Percentiles rank a stretch among this genome's conserved stretches.
Evolutionary conservation across 2,113 vertebrate genomes (phyloP).

Genomic region (Rhizomys pruinosus): DNA sequence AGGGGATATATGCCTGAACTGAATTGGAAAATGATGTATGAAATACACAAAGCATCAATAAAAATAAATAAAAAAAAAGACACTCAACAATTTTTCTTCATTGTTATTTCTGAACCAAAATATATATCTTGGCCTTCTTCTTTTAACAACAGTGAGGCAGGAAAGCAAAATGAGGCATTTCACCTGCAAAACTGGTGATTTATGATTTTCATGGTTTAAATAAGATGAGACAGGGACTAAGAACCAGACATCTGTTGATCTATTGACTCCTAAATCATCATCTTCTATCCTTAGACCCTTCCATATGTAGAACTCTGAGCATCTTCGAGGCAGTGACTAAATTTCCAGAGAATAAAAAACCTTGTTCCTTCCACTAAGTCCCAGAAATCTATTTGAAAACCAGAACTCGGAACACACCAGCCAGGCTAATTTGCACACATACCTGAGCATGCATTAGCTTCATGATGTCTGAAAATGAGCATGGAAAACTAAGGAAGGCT

Average conservation of each 20-base stretch:
- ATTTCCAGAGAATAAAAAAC: neutral
- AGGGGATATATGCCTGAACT: too few species aligned
- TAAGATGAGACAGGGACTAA: neutral
- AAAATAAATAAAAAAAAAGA: neutral
- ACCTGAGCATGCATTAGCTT: neutral
- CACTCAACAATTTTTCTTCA: neutral
- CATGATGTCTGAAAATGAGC: constrained; percentile 51
- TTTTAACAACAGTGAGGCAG: neutral
- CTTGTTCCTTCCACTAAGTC: neutral
- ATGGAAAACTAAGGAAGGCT: neutral
- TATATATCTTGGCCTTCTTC: neutral
- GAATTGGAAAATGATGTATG: too few species aligned
- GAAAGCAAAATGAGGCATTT: neutral
- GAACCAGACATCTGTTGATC: neutral
- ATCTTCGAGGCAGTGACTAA: neutral
- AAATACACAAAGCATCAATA: too few species aligned
- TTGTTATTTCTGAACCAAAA: neutral
- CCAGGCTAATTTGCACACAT: neutral
- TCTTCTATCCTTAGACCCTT: neutral
- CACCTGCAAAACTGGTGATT: neutral
- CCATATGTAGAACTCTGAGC: neutral
- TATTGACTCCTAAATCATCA: neutral
- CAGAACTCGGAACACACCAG: neutral
- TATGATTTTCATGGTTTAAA: neutral
- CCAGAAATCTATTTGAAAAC: neutral